phyloP scores from a whole-genome alignment of 2,888 invertebrate species.

The Coenonympha glycerion region DNA sequence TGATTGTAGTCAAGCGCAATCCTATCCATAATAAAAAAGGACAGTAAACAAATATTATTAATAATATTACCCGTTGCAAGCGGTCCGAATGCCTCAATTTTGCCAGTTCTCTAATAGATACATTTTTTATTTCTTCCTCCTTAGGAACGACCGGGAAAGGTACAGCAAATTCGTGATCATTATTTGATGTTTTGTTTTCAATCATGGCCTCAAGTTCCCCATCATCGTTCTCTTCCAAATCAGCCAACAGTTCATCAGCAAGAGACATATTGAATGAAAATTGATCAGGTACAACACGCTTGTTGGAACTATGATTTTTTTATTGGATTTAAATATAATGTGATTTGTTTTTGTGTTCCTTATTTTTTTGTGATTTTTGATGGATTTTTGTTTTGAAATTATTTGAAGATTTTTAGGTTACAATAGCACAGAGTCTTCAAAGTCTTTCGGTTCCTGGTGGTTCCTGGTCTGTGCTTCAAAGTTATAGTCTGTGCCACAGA shows the following conservation, averaged over 20 bases:
- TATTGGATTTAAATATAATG: too few species aligned
- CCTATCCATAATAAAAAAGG: too few species aligned
- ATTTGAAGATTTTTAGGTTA: too few species aligned
- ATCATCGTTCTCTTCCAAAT: slow-evolving; percentile 95
- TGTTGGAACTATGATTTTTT: too few species aligned
- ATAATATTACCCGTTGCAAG: slow-evolving; percentile 70
- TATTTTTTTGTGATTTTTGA: too few species aligned
- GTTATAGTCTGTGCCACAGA: too few species aligned
- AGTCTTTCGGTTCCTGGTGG: too few species aligned
- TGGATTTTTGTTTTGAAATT: too few species aligned
- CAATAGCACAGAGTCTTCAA: too few species aligned
- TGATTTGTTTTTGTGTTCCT: too few species aligned
- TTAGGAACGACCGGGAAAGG: slow-evolving; percentile 70
- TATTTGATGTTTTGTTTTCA: slow-evolving; percentile 67
- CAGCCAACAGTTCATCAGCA: slow-evolving; percentile 97
- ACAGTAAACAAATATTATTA: background rate
- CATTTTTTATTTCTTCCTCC: slow-evolving; percentile 79
- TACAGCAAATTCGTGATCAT: slow-evolving; percentile 59
- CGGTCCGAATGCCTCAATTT: slow-evolving; percentile 89
- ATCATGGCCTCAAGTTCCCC: slow-evolving; percentile 78
- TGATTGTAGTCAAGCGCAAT: too few species aligned
- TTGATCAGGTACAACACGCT: background rate
- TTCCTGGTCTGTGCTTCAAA: too few species aligned
- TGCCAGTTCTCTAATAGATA: slow-evolving; percentile 90
- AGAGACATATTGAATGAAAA: slow-evolving; percentile 85